A percentile compares a stretch with the other conserved stretches of the same genome.
Conservation (phyloP, 2,888 invertebrate species). For the Pandemis corylana region DNA sequence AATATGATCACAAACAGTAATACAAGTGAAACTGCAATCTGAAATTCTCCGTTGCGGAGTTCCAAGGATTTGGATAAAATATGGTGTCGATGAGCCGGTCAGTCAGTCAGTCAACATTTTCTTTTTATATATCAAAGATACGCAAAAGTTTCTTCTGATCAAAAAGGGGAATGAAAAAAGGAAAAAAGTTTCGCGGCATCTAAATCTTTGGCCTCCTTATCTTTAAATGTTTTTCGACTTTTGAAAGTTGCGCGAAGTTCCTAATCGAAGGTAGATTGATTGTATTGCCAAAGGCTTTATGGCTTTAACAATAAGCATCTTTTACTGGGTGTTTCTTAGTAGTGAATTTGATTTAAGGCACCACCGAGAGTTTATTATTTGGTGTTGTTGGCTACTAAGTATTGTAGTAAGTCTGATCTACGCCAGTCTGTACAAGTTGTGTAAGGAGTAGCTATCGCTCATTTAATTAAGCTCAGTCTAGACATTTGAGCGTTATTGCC, state of each 20-base stretch:
- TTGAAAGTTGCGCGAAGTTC: constrained; percentile 39
- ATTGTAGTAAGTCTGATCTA: constrained; percentile 8
- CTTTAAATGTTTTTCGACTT: constrained; percentile 48
- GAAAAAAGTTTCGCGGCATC: constrained; percentile 38
- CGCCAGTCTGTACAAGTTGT: constrained; percentile 16
- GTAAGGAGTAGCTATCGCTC: constrained; percentile 24
- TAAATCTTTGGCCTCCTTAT: constrained; percentile 50
- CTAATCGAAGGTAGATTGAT: constrained; percentile 35
- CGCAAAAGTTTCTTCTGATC: background rate
- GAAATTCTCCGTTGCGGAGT: no score
- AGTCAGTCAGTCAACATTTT: no score
- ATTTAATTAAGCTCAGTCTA: constrained; percentile 33
- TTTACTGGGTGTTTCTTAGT: background rate
- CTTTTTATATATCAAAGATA: background rate
- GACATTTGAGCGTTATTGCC: constrained; percentile 23
- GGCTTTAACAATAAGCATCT: constrained; percentile 5
- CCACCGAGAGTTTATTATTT: background rate
- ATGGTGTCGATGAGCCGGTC: no score
- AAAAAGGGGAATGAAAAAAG: constrained; percentile 42
- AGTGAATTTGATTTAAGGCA: background rate
- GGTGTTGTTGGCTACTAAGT: background rate
- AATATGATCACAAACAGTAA: no score
- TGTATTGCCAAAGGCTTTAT: constrained; percentile 28
- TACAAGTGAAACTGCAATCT: no score
- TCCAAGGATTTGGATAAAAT: no score